Percentiles rank a stretch among this genome's conserved stretches.
Evolutionary conservation across 2,888 invertebrate species (phyloP).

Genomic region (Rhodophaea formosa): DNA sequence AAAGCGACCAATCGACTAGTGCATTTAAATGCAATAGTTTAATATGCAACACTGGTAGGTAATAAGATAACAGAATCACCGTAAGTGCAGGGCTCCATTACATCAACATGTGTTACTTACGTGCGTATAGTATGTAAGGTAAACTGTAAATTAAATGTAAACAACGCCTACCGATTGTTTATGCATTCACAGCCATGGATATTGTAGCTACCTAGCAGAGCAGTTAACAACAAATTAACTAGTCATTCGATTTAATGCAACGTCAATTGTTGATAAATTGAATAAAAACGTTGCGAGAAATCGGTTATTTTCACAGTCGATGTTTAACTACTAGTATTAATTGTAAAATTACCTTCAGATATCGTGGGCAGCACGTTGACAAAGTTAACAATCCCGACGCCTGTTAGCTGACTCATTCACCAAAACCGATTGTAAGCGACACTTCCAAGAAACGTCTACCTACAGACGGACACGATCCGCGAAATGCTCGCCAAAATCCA

Average conservation of each 20-base stretch:
- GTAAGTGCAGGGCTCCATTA: constrained; percentile 45
- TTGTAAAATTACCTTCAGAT: constrained; percentile 65
- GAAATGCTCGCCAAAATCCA: constrained; percentile 44
- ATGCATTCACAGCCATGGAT: background rate
- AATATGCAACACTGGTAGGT: constrained; percentile 48
- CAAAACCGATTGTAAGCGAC: constrained; percentile 55
- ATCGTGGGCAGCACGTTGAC: constrained; percentile 79
- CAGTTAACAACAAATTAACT: background rate
- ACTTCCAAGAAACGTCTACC: constrained; percentile 58
- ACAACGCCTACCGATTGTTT: constrained; percentile 14
- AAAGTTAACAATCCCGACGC: constrained; percentile 77
- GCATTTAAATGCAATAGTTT: constrained; percentile 30
- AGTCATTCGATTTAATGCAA: background rate
- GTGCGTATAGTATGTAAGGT: background rate
- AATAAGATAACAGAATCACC: constrained; percentile 56
- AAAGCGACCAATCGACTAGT: constrained; percentile 22
- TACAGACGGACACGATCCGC: constrained; percentile 42
- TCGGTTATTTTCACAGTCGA: background rate
- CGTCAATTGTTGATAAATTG: background rate
- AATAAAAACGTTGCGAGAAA: constrained; percentile 3
- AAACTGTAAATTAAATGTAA: constrained; percentile 17
- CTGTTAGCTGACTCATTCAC: constrained; percentile 80
- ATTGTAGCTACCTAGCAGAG: background rate
- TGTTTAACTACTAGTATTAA: constrained; percentile 18
- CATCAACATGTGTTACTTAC: constrained; percentile 23